These are phyloP conservation scores for Argyrosomus japonicus DNA, from an alignment of 2,113 vertebrate species.

Conservation along the genomic window DNA sequence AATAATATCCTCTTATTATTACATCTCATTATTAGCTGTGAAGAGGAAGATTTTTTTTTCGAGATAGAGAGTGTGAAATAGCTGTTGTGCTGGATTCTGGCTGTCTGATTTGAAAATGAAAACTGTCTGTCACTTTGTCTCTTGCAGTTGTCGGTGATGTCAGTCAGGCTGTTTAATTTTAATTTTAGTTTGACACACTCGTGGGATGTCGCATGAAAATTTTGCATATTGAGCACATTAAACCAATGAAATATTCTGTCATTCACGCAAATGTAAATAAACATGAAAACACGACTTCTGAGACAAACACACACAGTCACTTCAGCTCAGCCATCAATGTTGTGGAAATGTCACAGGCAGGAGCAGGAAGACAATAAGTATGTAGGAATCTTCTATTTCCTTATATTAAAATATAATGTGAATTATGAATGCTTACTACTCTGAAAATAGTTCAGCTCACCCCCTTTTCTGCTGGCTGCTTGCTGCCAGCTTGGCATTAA, in stretches of 20 bases:
- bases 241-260: conserved; percentile 60
- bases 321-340: conserved; percentile 10
- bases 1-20: conserved; percentile 45
- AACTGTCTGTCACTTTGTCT: conserved; percentile 55
- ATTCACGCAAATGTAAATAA: conserved; percentile 60
- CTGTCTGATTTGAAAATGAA: conserved; percentile 59
- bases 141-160: conserved; percentile 22
- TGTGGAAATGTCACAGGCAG: conserved; percentile 36
- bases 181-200: conserved; percentile 33
- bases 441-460: conserved; percentile 77
- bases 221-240: conserved; percentile 60
- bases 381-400: conserved; percentile 52
- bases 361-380: conserved; percentile 30
- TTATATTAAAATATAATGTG: conserved; percentile 75
- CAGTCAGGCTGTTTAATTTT: conserved; percentile 28
- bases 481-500: conserved; percentile 76
- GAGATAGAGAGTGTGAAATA: conserved; percentile 22
- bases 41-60: conserved; percentile 32
- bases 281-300: conserved; percentile 4
- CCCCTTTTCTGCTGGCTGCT: conserved; percentile 59
- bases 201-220: conserved; percentile 9
- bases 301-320: conserved; percentile 30
- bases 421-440: conserved; percentile 81
- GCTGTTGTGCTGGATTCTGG: conserved; percentile 11
- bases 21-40: conserved; percentile 33